Percentiles rank a stretch among this genome's conserved stretches.
These are phyloP conservation scores for Andrena camellia DNA, from an alignment of 2,888 invertebrate species.

Conservation along the genomic window DNA sequence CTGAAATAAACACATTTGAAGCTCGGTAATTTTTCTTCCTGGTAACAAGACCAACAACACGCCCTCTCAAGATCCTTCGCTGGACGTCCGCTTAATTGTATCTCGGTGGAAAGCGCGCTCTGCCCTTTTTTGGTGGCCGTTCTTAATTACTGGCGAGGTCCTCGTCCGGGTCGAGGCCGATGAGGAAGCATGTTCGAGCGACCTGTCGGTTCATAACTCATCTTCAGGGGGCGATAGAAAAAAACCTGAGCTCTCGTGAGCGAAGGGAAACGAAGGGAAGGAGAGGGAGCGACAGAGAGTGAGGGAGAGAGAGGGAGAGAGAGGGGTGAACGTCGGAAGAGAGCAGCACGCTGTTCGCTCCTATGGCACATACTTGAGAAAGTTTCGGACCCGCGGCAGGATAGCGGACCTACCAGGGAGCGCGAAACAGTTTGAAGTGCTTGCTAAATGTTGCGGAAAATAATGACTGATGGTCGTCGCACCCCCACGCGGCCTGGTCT, in stretches of 20 bases:
- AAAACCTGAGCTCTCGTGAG: constrained; percentile 65
- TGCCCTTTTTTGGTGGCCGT: constrained; percentile 63
- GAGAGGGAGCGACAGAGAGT: not conserved
- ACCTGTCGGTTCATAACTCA: constrained; percentile 80
- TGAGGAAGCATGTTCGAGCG: constrained; percentile 73
- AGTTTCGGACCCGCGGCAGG: constrained; percentile 77
- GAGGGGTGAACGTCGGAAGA: constrained; percentile 60
- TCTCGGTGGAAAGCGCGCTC: constrained; percentile 32
- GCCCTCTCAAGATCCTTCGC: constrained; percentile 39
- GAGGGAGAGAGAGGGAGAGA: constrained; percentile 44
- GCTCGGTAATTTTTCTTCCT: constrained; percentile 51
- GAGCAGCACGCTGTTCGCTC: constrained; percentile 67
- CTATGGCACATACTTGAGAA: constrained; percentile 83
- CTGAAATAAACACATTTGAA: constrained; percentile 50
- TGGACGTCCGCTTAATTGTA: constrained; percentile 59
- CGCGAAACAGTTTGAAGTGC: constrained; percentile 83
- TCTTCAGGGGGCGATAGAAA: constrained; percentile 71
- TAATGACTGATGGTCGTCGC: constrained; percentile 83
- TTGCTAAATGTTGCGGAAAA: constrained; percentile 85
- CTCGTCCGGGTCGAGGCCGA: constrained; percentile 64
- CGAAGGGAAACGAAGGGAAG: constrained; percentile 54
- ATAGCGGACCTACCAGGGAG: constrained; percentile 78
- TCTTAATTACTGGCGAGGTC: constrained; percentile 76
- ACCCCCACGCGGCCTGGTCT: constrained; percentile 57
- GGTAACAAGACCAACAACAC: constrained; percentile 50